Conservation (phyloP, 1,140 invertebrate genomes). For the Drepana arcuata region DNA sequence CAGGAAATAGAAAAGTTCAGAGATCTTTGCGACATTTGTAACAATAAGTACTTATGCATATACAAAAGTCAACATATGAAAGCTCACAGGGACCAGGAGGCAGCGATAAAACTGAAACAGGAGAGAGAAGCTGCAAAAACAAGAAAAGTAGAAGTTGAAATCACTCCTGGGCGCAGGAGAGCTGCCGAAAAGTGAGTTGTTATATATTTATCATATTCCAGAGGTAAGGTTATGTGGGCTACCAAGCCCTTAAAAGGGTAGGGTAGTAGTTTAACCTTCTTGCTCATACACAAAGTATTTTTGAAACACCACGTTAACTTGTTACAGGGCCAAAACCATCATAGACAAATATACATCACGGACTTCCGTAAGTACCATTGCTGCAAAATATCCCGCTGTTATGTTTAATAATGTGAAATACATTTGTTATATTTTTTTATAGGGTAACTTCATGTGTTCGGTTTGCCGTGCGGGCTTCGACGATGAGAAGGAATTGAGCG, state of each 20-base stretch:
- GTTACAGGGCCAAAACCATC: conserved; percentile 39
- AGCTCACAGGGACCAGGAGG: conserved; percentile 46
- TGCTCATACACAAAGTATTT: no score
- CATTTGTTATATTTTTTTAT: background rate
- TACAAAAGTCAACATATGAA: conserved; percentile 72
- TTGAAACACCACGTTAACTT: no score
- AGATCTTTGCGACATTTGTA: conserved; percentile 72
- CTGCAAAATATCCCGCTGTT: no score
- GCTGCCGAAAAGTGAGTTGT: conserved; percentile 71
- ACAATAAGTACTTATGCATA: conserved; percentile 71
- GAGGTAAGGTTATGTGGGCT: no score
- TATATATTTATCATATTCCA: conserved; percentile 4
- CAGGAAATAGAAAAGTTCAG: conserved; percentile 71
- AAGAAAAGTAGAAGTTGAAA: conserved; percentile 17
- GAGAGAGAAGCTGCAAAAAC: conserved; percentile 16
- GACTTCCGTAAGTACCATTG: no score
- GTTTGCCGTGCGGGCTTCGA: conserved; percentile 25
- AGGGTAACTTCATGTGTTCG: conserved; percentile 9
- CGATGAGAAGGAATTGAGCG: conserved; percentile 16
- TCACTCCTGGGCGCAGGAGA: conserved; percentile 45
- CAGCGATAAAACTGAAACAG: conserved; percentile 21
- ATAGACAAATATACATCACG: conserved; percentile 34
- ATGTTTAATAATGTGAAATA: background rate
- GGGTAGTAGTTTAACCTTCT: no score
- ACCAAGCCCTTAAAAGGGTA: no score